These are phyloP conservation scores for Synanthedon formicaeformis DNA, from an alignment of 2,888 invertebrate genomes.

Conservation along the genomic window DNA sequence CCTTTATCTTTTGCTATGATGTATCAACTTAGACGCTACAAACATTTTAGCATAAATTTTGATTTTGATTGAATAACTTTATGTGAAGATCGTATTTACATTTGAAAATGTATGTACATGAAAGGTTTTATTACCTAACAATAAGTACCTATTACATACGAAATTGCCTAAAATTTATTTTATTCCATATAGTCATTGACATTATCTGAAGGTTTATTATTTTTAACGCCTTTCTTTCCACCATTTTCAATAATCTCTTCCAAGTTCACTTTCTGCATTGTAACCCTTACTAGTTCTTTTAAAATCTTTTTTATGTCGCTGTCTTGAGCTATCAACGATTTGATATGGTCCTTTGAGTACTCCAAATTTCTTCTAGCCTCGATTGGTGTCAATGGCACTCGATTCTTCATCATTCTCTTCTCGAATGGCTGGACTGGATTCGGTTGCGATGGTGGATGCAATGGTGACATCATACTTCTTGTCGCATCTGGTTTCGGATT, in stretches of 20 bases:
- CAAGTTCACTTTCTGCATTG: slow-evolving; percentile 56
- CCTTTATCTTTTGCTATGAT: no score
- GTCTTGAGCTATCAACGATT: slow-evolving; percentile 45
- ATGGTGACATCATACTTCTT: slow-evolving; percentile 8
- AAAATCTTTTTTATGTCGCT: slow-evolving; percentile 56
- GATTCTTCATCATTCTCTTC: slow-evolving; percentile 27
- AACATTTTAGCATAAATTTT: no score
- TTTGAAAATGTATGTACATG: neutral
- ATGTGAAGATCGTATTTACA: no score
- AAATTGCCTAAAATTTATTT: neutral
- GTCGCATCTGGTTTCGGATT: slow-evolving; percentile 3
- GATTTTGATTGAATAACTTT: no score
- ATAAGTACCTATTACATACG: no score
- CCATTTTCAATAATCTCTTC: slow-evolving; percentile 28
- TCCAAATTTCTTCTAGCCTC: slow-evolving; percentile 29
- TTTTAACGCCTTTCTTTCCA: neutral
- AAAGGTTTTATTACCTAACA: neutral
- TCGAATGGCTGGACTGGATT: slow-evolving; percentile 10
- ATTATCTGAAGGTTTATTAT: neutral
- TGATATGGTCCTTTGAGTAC: slow-evolving; percentile 47
- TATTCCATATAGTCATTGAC: neutral
- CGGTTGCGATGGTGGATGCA: slow-evolving; percentile 6
- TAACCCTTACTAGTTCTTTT: slow-evolving; percentile 53
- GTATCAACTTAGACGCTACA: no score
- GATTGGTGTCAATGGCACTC: slow-evolving; percentile 17